Base-by-base conservation (phyloP, 2,113 vertebrate genomes). In the Cheilinus undulatus region DNA sequence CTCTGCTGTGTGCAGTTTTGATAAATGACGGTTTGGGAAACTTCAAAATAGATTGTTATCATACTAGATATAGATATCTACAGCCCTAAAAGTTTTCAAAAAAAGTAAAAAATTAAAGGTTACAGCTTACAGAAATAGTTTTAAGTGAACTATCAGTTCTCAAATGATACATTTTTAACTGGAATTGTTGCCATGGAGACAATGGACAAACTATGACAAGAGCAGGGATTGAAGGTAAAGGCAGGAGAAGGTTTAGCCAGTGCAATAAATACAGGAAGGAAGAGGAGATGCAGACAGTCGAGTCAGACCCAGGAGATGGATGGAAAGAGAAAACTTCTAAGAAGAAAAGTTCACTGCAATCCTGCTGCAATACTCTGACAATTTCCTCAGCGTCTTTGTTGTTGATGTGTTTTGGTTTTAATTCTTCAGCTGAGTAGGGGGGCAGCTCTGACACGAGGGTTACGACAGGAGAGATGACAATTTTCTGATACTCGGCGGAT, bases 351-450 rank as follows among this genome's bases (percentile, higher is more conserved):
- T 80, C 65, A 70, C 63, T 84, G 88, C 80, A 87, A 89, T 76
- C 67, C 63, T 78, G 59, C 56, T 83, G 83, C 85, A 88, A 88
- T 70, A 68, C 85, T 78, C 65, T 69, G 68, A 75, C 73, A 59
- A 73, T 84, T 87, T 82, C 80, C 78, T 73, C 51, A 49, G 64
- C 56, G n/a, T 58, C 80, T 86, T 89, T 87, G 80, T 84, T 86
- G 85, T 78, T 75, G 80, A 72, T 53, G 53, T 78, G 63, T 83
- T 83, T 74, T 58, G 62, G 54, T 56, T 4, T 69, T 68, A 63
- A 66, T 69, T 54, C 63, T 81, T 76, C 26, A 69, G 67, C 68
- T 1, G 81, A 86, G 67, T 46, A 40, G 46, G 42, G 52, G 49
- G 86, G 75, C 73, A 19, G 51, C 67, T 70, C 58, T 63, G 73